Percentiles rank a stretch among this genome's conserved stretches.
Conservation (phyloP, 30 jellyfish, hydroid and myxozoan genomes). For the Pseudorhiza aurosa region DNA sequence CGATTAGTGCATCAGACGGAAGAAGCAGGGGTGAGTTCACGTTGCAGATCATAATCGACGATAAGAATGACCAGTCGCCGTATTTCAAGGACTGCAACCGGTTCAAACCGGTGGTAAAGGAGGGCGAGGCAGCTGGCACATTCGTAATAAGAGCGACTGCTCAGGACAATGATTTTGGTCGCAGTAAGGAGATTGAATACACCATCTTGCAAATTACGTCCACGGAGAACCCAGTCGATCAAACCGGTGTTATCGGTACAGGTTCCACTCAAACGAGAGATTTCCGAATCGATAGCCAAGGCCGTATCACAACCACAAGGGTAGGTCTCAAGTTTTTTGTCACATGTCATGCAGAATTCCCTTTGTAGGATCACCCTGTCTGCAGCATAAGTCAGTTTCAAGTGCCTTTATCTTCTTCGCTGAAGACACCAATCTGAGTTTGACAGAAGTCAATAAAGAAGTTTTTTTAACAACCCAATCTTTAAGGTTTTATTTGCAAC, state of each 20-base stretch:
- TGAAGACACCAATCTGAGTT: no score
- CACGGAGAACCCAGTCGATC: slow-evolving; percentile 30
- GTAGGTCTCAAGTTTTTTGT: no score
- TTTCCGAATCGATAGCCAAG: slow-evolving; percentile 71
- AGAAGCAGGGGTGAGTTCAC: slow-evolving; percentile 56
- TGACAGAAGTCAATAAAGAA: no score
- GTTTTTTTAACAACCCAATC: no score
- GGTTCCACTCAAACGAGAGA: slow-evolving; percentile 51
- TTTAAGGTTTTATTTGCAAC: no score
- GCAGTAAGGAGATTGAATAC: slow-evolving; percentile 70
- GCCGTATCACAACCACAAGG: slow-evolving; percentile 66
- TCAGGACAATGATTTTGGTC: slow-evolving; percentile 62
- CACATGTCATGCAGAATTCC: no score
- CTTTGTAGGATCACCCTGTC: no score
- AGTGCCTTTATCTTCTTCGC: no score
- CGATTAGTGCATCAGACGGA: slow-evolving; percentile 77
- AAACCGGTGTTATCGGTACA: slow-evolving; percentile 32
- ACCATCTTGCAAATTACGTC: slow-evolving; percentile 45
- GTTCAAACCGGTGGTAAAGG: slow-evolving; percentile 51
- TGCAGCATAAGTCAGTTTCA: no score
- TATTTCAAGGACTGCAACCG: slow-evolving; percentile 31
- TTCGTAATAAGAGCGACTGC: slow-evolving; percentile 61
- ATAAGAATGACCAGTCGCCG: slow-evolving; percentile 65
- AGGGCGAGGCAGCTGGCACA: slow-evolving; percentile 63
- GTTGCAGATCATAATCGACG: slow-evolving; percentile 57